Evolutionary conservation across 2,888 invertebrate species (phyloP), one percentile per base, ranked within the genome.

Genomic region (Melipona beecheii): DNA sequence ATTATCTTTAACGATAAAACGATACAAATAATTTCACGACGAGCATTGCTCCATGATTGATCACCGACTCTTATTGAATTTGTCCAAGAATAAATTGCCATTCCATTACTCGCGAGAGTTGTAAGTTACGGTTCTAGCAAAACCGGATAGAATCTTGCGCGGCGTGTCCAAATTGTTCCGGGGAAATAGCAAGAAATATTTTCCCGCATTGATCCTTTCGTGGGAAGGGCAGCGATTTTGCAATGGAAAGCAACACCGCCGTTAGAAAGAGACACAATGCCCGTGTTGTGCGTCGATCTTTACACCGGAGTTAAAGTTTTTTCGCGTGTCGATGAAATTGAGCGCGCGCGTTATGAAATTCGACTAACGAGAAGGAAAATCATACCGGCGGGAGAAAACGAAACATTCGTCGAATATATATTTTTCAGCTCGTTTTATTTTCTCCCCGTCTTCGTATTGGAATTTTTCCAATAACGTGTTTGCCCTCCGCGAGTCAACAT

Each of bases 91-190:
- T 52, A 49, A 77, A 72, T 72, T 60, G 77, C 72, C n/a, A 43
- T 81, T 77, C 66, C 62, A 66, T 81, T 72, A 68, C 66, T 81
- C 71, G 21, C 56, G 71, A 50, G 71, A 50, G 77, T 56, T 65
- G 21, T 24, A 56, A 27, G 50, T 62, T 43, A 24, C 60, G 60
- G 27, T 50, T 17, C 19, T 27, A 43, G 43, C 9, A 50, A 71
- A 77, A 71, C 52, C 43, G 9, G 50, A 72, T 71, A 43, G 36
- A 78, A 78, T 50, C 11, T 71, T 69, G 69, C 9, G 2, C 21
- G 43, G 19, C 36, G 17, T 69, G 31, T 68, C n/a, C 21, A 56
- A 54, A 54, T 79, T 64, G 52, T 54, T 43, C n/a, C 19, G 1
- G 21, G 4, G 64, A 50, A 69, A 69, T 31, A 1, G 11, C 50